These are phyloP conservation scores for Regulus satrapa DNA, from an alignment of 2,113 vertebrate genomes.

Conservation along the genomic window DNA sequence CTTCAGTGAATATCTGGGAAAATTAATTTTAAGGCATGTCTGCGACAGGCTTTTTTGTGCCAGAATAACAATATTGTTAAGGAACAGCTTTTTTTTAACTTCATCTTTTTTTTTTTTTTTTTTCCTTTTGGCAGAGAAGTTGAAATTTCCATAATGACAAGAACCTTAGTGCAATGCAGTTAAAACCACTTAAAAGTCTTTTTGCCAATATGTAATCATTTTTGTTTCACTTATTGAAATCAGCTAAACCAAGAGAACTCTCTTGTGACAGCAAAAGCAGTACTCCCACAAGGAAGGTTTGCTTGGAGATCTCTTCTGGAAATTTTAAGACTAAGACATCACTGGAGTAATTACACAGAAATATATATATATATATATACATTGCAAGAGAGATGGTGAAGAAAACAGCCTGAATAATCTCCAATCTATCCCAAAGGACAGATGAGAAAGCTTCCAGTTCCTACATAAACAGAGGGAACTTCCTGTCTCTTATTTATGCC, in stretches of 20 bases:
- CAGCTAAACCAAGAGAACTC: not conserved
- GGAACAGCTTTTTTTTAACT: not conserved
- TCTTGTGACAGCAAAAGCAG: not conserved
- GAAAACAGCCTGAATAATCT: not conserved
- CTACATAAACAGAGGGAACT: not conserved
- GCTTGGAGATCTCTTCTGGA: not conserved
- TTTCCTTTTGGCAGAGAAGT: not conserved
- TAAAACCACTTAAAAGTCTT: not conserved
- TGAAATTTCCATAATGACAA: not conserved
- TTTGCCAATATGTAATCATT: not conserved
- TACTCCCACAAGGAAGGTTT: not conserved
- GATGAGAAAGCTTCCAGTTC: not conserved
- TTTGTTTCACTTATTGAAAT: not conserved
- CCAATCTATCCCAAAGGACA: not conserved
- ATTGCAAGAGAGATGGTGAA: not conserved
- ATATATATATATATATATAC: not conserved
- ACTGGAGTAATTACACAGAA: not conserved
- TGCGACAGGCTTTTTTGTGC: not conserved
- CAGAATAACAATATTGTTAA: constrained; percentile 34
- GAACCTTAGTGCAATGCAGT: constrained; percentile 2
- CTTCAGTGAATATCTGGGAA: not conserved
- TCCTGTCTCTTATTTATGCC: not conserved
- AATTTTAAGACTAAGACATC: not conserved
- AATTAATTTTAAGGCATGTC: constrained; percentile 9
- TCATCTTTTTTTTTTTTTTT: not conserved